phyloP scores from a whole-genome alignment of 2,113 vertebrate species.

The Gymnorhina tibicen region DNA sequence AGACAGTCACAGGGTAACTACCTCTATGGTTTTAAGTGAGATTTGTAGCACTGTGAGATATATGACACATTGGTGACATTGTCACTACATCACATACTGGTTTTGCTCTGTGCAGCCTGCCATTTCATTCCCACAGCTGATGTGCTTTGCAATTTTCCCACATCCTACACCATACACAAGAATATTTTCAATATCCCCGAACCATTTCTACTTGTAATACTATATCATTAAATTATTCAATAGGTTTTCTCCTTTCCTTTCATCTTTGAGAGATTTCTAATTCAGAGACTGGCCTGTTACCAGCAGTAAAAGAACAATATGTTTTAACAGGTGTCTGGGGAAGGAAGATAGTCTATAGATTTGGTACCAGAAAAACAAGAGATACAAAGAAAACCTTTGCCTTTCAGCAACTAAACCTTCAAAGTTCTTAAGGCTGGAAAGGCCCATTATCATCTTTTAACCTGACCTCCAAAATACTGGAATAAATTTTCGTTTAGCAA shows the following conservation, averaged over 20 bases:
- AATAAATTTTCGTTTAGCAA: neutral
- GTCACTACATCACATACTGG: neutral
- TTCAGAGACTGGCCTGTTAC: neutral
- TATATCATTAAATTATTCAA: neutral
- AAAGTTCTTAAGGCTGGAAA: neutral
- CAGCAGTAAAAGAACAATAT: neutral
- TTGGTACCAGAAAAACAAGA: neutral
- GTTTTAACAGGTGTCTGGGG: neutral
- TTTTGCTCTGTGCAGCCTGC: neutral
- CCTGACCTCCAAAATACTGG: neutral
- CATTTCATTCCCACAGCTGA: neutral
- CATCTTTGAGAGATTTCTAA: neutral
- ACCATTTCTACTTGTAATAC: neutral
- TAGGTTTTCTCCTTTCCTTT: neutral
- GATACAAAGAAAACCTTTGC: neutral
- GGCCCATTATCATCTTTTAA: neutral
- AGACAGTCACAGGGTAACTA: neutral
- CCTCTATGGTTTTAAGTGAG: neutral
- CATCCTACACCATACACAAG: neutral
- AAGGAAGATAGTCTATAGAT: neutral
- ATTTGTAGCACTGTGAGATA: neutral
- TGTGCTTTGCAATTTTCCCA: neutral
- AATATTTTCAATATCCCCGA: neutral
- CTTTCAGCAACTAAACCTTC: neutral
- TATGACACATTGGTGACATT: neutral